A percentile compares a stretch with the other conserved stretches of the same genome.
These are phyloP conservation scores for Cephalotes varians DNA, from an alignment of 2,888 invertebrate species.

Conservation along the genomic window DNA sequence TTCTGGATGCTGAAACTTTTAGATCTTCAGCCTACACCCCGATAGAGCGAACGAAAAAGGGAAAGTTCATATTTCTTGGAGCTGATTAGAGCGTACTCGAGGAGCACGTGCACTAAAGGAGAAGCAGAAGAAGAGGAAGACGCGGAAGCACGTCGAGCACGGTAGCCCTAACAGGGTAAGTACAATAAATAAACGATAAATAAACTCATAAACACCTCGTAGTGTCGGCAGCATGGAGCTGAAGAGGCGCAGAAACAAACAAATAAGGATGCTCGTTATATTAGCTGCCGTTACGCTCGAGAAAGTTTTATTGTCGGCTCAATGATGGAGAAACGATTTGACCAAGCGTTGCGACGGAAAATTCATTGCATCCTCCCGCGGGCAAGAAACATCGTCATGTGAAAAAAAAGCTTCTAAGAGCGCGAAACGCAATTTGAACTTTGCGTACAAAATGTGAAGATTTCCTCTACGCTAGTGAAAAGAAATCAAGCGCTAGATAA, in stretches of 20 bases:
- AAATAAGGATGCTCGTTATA: slow-evolving; percentile 77
- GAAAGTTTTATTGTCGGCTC: slow-evolving; percentile 76
- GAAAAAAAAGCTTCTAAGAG: not conserved
- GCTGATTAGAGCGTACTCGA: slow-evolving; percentile 44
- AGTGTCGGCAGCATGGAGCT: slow-evolving; percentile 13
- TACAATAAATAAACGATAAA: slow-evolving; percentile 76
- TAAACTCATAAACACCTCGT: slow-evolving; percentile 76
- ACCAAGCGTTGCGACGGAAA: slow-evolving; percentile 59
- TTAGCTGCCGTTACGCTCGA: slow-evolving; percentile 76
- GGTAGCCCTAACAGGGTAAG: slow-evolving; percentile 56
- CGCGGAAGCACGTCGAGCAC: slow-evolving; percentile 39
- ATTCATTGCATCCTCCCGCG: slow-evolving; percentile 62
- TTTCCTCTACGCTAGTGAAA: not conserved
- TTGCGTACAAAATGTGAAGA: not conserved
- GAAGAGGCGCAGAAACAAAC: slow-evolving; percentile 65
- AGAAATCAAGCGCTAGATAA: slow-evolving; percentile 12
- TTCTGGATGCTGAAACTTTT: not conserved
- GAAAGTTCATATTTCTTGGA: slow-evolving; percentile 42
- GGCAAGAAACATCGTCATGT: slow-evolving; percentile 38
- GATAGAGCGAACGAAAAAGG: not conserved
- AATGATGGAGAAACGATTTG: slow-evolving; percentile 72
- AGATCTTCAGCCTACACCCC: not conserved
- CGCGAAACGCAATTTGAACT: slow-evolving; percentile 1
- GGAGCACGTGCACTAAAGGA: not conserved
- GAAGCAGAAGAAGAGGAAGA: slow-evolving; percentile 15